These are phyloP conservation scores for Pimpla rufipes DNA, from an alignment of 2,888 invertebrate genomes.

Conservation along the genomic window DNA sequence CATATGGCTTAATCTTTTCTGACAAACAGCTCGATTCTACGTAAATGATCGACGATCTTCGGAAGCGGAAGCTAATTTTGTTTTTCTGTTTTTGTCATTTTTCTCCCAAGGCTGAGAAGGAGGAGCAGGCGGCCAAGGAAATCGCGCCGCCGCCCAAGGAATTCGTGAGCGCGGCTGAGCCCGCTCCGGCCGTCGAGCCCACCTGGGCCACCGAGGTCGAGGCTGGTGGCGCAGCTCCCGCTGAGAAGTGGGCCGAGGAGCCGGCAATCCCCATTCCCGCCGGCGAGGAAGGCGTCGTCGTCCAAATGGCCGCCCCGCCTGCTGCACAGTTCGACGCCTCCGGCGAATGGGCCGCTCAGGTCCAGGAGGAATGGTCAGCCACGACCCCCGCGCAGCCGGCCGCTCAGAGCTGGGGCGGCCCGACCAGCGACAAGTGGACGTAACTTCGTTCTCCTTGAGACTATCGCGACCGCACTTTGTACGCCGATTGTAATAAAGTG, in stretches of 20 bases:
- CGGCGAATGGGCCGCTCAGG: constrained; percentile 69
- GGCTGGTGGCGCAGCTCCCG: constrained; percentile 81
- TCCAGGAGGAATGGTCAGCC: constrained; percentile 87
- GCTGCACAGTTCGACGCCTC: constrained; percentile 72
- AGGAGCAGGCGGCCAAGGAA: constrained; percentile 96
- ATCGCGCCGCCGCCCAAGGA: constrained; percentile 87
- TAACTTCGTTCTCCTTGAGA: constrained; percentile 73
- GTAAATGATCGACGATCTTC: neutral
- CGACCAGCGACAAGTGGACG: constrained; percentile 86
- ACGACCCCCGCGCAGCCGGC: constrained; percentile 83
- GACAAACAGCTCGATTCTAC: constrained; percentile 55
- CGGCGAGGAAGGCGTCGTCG: constrained; percentile 79
- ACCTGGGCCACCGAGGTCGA: constrained; percentile 88
- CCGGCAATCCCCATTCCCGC: constrained; percentile 79
- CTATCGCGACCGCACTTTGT: constrained; percentile 72
- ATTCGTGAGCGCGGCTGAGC: constrained; percentile 82
- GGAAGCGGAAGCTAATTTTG: neutral
- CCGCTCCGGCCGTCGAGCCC: constrained; percentile 84
- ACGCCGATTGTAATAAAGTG: constrained; percentile 76
- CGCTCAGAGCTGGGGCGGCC: constrained; percentile 88
- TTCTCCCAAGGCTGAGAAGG: constrained; percentile 92
- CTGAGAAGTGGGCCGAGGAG: constrained; percentile 87
- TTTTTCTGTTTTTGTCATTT: too few species aligned
- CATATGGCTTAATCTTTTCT: constrained; percentile 82
- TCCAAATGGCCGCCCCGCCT: constrained; percentile 76